Evolutionary conservation across 2,888 invertebrate species (phyloP).

Genomic region (Antheraea assamensis): DNA sequence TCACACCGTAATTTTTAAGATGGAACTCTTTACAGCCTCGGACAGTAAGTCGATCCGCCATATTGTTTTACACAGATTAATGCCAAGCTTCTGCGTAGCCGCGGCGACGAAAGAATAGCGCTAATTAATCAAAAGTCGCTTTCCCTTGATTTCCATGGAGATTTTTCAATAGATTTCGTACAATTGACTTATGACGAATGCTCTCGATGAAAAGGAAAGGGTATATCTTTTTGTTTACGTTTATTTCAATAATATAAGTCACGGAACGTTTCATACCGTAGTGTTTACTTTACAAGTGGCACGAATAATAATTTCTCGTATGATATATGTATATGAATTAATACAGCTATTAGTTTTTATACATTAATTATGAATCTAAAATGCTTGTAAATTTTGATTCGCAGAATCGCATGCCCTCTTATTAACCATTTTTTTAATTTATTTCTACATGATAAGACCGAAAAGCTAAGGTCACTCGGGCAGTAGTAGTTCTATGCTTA

Average conservation of each 20-base stretch:
- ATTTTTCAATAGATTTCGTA: constrained; percentile 43
- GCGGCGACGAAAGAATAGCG: constrained; percentile 73
- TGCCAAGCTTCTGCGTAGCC: constrained; percentile 63
- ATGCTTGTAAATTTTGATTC: too few species aligned
- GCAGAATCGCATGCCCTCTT: too few species aligned
- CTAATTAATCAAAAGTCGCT: constrained; percentile 80
- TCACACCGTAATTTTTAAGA: neutral
- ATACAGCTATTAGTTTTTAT: too few species aligned
- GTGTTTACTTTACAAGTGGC: too few species aligned
- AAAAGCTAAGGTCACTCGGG: too few species aligned
- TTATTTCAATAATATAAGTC: neutral
- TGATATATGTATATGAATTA: too few species aligned
- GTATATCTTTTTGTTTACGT: neutral
- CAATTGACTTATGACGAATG: constrained; percentile 18
- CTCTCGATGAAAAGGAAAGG: neutral
- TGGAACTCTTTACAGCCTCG: neutral
- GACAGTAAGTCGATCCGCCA: constrained; percentile 50
- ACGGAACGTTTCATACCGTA: too few species aligned
- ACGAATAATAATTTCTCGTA: too few species aligned
- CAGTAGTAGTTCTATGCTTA: too few species aligned
- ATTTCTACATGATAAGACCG: too few species aligned
- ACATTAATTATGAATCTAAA: too few species aligned
- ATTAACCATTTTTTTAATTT: too few species aligned
- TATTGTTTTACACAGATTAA: constrained; percentile 72
- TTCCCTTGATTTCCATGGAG: constrained; percentile 79